Percentiles rank a stretch among this genome's conserved stretches.
These are phyloP conservation scores for Rhabdomys dilectus DNA, from an alignment of 2,113 vertebrate genomes.

Conservation along the genomic window DNA sequence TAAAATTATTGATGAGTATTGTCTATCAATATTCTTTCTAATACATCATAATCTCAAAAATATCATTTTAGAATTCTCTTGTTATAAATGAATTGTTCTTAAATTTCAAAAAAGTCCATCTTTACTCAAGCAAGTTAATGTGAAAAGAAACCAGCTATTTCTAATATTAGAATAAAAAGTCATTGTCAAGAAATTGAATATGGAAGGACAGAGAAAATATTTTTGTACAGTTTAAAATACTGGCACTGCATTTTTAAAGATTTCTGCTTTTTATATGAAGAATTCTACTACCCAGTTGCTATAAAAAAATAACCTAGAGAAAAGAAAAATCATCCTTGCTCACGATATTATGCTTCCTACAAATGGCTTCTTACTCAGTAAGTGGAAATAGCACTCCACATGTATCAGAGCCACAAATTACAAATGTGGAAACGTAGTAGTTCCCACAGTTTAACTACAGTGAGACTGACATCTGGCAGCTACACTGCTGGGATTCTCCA, in stretches of 20 bases:
- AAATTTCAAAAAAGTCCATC: neutral
- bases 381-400: conserved; percentile 34
- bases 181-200: neutral
- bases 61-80: neutral
- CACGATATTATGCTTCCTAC: conserved; percentile 8
- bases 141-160: conserved; percentile 10
- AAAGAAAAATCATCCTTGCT: neutral
- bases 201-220: neutral
- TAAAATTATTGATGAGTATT: neutral
- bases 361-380: neutral
- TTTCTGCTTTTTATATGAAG: neutral
- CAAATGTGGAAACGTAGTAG: conserved; percentile 49
- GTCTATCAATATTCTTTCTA: neutral
- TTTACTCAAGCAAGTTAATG: neutral
- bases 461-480: conserved; percentile 61
- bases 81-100: neutral
- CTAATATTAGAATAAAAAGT: neutral
- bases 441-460: conserved; percentile 61
- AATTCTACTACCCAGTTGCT: neutral
- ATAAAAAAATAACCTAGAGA: neutral
- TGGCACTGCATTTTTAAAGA: neutral
- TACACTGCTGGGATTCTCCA: conserved; percentile 55
- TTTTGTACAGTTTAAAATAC: neutral
- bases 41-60: neutral
- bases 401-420: conserved; percentile 57